A percentile compares a stretch with the other conserved stretches of the same genome.
phyloP scores from a whole-genome alignment of 2,888 invertebrate genomes.

The Pollenia amentaria region DNA sequence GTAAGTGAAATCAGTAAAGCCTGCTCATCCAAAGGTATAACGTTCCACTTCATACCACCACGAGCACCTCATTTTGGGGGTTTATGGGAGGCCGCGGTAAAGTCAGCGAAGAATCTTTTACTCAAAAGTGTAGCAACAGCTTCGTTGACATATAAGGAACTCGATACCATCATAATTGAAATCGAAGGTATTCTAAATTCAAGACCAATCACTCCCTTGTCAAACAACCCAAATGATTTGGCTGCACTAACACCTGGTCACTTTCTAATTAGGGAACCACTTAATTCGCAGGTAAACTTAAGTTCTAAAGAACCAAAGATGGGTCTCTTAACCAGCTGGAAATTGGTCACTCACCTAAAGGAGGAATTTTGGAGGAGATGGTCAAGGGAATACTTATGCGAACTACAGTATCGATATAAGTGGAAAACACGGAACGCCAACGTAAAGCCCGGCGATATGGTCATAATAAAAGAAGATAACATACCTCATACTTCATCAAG shows the following conservation, averaged over 20 bases:
- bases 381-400: not conserved
- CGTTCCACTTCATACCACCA: not conserved
- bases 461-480: too few species aligned
- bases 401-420: slow-evolving; percentile 1
- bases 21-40: slow-evolving; percentile 13
- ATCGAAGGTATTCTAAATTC: slow-evolving; percentile 31
- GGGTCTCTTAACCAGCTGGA: not conserved
- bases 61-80: slow-evolving; percentile 22
- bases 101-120: slow-evolving; percentile 3
- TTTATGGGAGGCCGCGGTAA: too few species aligned
- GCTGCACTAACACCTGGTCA: slow-evolving; percentile 38
- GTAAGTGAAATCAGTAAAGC: not conserved
- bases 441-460: not conserved
- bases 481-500: too few species aligned
- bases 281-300: not conserved
- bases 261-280: slow-evolving; percentile 21
- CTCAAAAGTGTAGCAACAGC: not conserved
- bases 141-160: slow-evolving; percentile 17
- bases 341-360: slow-evolving; percentile 1
- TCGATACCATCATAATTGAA: slow-evolving; percentile 11
- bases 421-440: not conserved
- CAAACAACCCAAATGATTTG: slow-evolving; percentile 5
- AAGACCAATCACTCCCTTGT: slow-evolving; percentile 18
- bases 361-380: slow-evolving; percentile 1
- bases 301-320: not conserved